Percentiles rank a stretch among this genome's conserved stretches.
These are phyloP conservation scores for Drosophila recens DNA, from an alignment of 2,888 invertebrate genomes.

Conservation along the genomic window DNA sequence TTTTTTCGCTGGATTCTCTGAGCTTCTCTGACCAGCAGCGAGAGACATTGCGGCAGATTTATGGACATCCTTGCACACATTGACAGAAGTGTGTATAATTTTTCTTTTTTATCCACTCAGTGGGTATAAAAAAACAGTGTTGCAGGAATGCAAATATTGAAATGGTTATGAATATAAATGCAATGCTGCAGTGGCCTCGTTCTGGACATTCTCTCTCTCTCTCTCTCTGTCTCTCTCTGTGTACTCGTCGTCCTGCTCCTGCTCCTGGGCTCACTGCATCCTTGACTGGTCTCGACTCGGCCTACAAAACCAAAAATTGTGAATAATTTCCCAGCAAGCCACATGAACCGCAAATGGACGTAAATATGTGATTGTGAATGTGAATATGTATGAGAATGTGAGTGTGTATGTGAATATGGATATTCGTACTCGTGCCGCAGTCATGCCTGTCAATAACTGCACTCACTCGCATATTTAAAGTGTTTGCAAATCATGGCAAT, in stretches of 20 bases:
- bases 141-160: slow-evolving; percentile 44
- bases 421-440: neutral
- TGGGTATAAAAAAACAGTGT: slow-evolving; percentile 10
- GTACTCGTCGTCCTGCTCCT: slow-evolving; percentile 8
- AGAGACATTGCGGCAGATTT: slow-evolving; percentile 8
- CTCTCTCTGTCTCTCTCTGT: neutral
- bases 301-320: slow-evolving; percentile 24
- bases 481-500: slow-evolving; percentile 44
- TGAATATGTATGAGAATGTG: slow-evolving; percentile 1
- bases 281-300: slow-evolving; percentile 28
- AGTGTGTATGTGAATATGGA: neutral
- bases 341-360: slow-evolving; percentile 32
- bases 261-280: slow-evolving; percentile 14
- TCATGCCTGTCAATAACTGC: slow-evolving; percentile 22
- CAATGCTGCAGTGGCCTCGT: slow-evolving; percentile 36
- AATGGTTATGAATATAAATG: slow-evolving; percentile 50
- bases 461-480: slow-evolving; percentile 47
- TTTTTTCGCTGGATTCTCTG: neutral
- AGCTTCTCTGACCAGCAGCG: neutral
- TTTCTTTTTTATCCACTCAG: slow-evolving; percentile 13
- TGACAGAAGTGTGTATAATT: slow-evolving; percentile 8
- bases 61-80: slow-evolving; percentile 4
- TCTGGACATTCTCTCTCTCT: slow-evolving; percentile 2
- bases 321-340: slow-evolving; percentile 39
- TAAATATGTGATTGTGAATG: slow-evolving; percentile 2